Evolutionary conservation across 2,797 vertebrate species (phyloP).

Genomic region (Meriones psammophilus): DNA sequence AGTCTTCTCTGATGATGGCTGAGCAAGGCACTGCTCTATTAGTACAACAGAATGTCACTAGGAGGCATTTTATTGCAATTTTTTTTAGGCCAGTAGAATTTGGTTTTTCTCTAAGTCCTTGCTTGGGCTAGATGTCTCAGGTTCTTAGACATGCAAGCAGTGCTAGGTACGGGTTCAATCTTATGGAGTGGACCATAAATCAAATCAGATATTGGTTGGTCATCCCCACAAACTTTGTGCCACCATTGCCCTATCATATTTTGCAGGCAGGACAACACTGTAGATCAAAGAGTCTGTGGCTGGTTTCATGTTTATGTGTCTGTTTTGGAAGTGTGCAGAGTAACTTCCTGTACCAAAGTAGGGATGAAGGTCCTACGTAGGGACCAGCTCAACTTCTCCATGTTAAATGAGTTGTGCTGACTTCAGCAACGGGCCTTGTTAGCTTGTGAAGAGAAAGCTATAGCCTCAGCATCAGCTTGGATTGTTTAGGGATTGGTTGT

Average conservation of each 20-base stretch:
- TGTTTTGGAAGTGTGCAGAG: background rate
- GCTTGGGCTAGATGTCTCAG: background rate
- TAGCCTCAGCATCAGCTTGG: no score
- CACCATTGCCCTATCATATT: background rate
- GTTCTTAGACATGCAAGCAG: background rate
- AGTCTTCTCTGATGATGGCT: background rate
- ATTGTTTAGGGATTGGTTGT: background rate
- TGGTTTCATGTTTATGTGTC: background rate
- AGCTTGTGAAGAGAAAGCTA: background rate
- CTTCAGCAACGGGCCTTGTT: background rate
- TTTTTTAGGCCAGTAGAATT: background rate
- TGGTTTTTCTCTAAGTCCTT: background rate
- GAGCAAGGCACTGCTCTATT: background rate
- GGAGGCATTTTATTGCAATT: background rate
- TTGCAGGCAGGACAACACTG: background rate
- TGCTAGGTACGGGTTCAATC: no score
- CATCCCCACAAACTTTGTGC: background rate
- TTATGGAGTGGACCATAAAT: background rate
- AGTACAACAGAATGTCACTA: background rate
- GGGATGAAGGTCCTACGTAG: background rate
- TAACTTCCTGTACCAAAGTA: background rate
- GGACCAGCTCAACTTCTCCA: background rate
- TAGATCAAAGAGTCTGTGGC: background rate
- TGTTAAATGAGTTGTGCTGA: background rate
- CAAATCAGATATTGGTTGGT: no score